Evolutionary conservation across 1,140 invertebrate species (phyloP), one percentile per base, ranked within the genome.

Genomic region (Arctopsyche grandis): DNA sequence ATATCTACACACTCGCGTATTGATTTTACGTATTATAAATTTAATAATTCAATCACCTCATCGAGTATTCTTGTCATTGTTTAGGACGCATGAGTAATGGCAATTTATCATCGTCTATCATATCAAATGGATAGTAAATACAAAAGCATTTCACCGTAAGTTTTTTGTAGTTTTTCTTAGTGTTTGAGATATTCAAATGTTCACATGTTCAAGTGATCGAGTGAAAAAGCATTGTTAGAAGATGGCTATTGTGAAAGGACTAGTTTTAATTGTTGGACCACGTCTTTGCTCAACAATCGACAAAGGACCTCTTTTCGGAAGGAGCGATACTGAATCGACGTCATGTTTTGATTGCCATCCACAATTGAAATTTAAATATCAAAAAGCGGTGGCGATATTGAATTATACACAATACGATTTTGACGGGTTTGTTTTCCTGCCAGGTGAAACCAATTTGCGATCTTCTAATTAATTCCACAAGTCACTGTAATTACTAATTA

Each of bases 341-440:
- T 80, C 78, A 78, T 82, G 81, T 82, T 82, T 82, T 82, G 81
- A 82, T 82, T 82, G 77, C 79, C 75, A 73, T 52, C 77, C 74
- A 82, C 81, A 82, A 82, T 82, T 78, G 78, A 82, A 82, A 82
- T 82, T 82, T 82, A 78, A 82, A 82, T 82, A 82, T 80, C 78
- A 81, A 81, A 63, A 73, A 70, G 5, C 22, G 19, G 69, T 16
- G 48, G 10, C 48, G 16, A 52, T 12, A 52, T 14, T 52, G 12
- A 52, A 52, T 52, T 16, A 52, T 52, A 10, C 48, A 52, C 48
- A 52, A 14, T 52, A 10, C 16, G 12, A 52, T 52, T 5, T 52
- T 52, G 10, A 52, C 10, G 16, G 4, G 48, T 16, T 52, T 52
- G 48, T 52, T 14, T 5, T 12, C 3, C 12, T 3, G 48, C 48